phyloP scores from a whole-genome alignment of 2,888 invertebrate genomes.

The Amphimallon solstitiale region DNA sequence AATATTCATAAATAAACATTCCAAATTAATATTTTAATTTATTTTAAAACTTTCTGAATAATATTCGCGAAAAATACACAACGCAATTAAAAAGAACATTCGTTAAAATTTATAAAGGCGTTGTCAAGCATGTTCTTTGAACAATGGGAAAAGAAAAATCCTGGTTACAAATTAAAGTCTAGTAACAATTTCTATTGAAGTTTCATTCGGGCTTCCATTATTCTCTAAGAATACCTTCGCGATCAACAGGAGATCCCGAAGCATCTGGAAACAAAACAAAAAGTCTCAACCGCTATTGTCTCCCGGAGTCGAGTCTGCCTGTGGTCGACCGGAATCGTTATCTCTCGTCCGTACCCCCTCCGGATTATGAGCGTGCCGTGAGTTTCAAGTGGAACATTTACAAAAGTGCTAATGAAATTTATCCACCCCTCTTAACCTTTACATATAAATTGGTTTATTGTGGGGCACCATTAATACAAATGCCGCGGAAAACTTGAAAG shows the following conservation, averaged over 20 bases:
- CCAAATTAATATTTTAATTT: too few species aligned
- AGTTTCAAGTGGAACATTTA: constrained; percentile 53
- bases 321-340: constrained; percentile 48
- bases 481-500: constrained; percentile 29
- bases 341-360: constrained; percentile 44
- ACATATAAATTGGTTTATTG: constrained; percentile 59
- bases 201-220: constrained; percentile 10
- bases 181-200: constrained; percentile 10
- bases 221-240: constrained; percentile 8
- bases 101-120: too few species aligned
- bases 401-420: constrained; percentile 57
- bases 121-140: too few species aligned
- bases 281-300: constrained; percentile 28
- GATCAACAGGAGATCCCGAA: constrained; percentile 31
- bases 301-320: constrained; percentile 41
- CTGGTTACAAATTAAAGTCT: constrained; percentile 18
- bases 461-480: constrained; percentile 49
- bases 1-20: too few species aligned
- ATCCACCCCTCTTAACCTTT: constrained; percentile 55
- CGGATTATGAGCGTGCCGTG: constrained; percentile 52
- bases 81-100: too few species aligned
- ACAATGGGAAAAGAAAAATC: neutral
- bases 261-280: constrained; percentile 32
- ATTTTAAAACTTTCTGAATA: too few species aligned
- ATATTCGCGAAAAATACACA: too few species aligned